Conservation (phyloP, 2,113 vertebrate genomes). For the Lasiurus borealis region DNA sequence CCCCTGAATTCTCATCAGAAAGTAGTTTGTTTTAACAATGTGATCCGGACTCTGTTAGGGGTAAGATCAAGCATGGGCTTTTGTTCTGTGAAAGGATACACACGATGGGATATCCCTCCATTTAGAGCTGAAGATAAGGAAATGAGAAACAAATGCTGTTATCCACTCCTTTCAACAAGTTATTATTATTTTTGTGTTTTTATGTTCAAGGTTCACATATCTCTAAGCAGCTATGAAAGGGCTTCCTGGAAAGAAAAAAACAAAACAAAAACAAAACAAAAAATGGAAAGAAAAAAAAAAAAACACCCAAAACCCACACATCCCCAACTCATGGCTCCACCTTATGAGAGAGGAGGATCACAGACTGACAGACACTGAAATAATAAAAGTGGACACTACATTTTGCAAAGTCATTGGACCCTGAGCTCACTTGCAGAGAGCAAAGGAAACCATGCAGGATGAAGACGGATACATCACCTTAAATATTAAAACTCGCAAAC, state of each 20-base stretch:
- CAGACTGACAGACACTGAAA: neutral
- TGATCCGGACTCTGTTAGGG: neutral
- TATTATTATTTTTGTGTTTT: slow-evolving; percentile 75
- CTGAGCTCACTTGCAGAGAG: neutral
- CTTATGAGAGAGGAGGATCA: neutral
- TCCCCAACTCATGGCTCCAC: neutral
- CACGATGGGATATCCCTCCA: neutral
- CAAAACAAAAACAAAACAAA: neutral
- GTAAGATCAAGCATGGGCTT: slow-evolving; percentile 47
- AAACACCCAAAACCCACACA: neutral
- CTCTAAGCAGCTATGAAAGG: slow-evolving; percentile 55
- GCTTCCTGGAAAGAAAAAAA: slow-evolving; percentile 71
- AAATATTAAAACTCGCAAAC: slow-evolving; percentile 66
- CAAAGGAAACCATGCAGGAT: slow-evolving; percentile 76
- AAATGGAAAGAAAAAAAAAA: slow-evolving; percentile 63
- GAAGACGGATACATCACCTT: slow-evolving; percentile 79
- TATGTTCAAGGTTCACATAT: slow-evolving; percentile 55
- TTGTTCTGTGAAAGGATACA: slow-evolving; percentile 64
- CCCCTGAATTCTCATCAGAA: neutral
- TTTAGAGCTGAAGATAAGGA: slow-evolving; percentile 56
- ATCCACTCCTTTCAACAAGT: slow-evolving; percentile 71
- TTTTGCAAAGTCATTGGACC: neutral
- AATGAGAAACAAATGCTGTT: slow-evolving; percentile 66
- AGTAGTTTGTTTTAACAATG: neutral
- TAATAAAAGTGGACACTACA: neutral